phyloP scores from a whole-genome alignment of 2,888 invertebrate species.

The Ariolimax columbianus region DNA sequence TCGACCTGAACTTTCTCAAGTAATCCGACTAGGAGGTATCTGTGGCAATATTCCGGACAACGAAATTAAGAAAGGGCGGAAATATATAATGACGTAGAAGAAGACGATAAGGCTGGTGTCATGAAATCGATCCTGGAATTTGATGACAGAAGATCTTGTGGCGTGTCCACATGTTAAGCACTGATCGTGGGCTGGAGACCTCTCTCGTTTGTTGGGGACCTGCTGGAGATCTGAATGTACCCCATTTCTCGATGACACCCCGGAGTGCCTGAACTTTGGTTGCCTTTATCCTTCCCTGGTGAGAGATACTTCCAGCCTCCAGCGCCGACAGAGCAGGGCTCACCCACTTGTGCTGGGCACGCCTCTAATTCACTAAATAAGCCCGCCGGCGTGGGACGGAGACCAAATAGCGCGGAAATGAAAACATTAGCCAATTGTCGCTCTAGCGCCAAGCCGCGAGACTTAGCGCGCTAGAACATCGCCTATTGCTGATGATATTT shows the following conservation, averaged over 20 bases:
- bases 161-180: not conserved
- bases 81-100: not conserved
- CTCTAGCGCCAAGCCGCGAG: not conserved
- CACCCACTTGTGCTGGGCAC: not conserved
- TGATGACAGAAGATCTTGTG: not conserved
- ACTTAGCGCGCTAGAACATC: not conserved
- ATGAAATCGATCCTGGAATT: not conserved
- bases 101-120: not conserved
- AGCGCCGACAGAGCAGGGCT: not conserved
- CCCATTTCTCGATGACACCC: not conserved
- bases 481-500: not conserved
- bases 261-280: not conserved
- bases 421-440: constrained; percentile 25
- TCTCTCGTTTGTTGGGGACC: not conserved
- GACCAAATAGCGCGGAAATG: constrained; percentile 22
- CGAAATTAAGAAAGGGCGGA: not conserved
- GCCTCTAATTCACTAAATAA: constrained; percentile 22
- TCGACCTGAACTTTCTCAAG: not conserved
- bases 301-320: not conserved
- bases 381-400: not conserved
- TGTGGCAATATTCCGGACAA: not conserved
- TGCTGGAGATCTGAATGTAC: not conserved
- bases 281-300: not conserved
- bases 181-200: not conserved
- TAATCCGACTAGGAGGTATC: not conserved